Conservation (phyloP, 2,113 vertebrate species). For the Corythoichthys intestinalis region DNA sequence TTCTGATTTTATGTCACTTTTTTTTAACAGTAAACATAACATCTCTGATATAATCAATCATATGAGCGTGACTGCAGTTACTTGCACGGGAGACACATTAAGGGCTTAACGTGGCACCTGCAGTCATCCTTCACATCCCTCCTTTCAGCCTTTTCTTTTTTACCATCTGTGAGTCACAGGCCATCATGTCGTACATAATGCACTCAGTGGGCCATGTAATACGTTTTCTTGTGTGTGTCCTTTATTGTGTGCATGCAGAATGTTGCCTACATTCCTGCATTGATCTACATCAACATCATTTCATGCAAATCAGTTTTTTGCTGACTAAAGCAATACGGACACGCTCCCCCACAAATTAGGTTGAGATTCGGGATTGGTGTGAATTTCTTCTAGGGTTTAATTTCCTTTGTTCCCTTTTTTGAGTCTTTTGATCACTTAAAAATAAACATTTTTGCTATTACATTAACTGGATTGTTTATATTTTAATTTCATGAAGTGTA, state of each 20-base stretch:
- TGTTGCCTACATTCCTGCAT: constrained; percentile 3
- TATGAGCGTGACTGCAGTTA: not conserved
- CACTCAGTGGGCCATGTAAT: constrained; percentile 46
- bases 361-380: not conserved
- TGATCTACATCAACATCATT: constrained; percentile 21
- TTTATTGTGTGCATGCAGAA: constrained; percentile 9
- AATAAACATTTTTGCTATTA: too few relatives aligned
- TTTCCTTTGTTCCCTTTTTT: too few relatives aligned
- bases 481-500: too few relatives aligned
- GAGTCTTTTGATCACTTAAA: too few relatives aligned
- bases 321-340: not conserved
- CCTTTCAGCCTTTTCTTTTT: constrained; percentile 16
- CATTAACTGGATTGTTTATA: too few relatives aligned
- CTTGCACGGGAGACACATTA: not conserved
- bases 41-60: not conserved
- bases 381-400: too few relatives aligned
- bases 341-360: not conserved
- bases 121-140: constrained; percentile 11
- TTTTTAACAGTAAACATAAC: not conserved
- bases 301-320: constrained; percentile 8
- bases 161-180: constrained; percentile 27
- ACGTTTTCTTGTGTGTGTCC: constrained; percentile 20
- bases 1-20: not conserved
- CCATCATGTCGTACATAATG: constrained; percentile 35
- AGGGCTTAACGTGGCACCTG: constrained; percentile 15